Base-by-base conservation (phyloP, 2,113 vertebrate genomes). In the Muscicapa adusta region DNA sequence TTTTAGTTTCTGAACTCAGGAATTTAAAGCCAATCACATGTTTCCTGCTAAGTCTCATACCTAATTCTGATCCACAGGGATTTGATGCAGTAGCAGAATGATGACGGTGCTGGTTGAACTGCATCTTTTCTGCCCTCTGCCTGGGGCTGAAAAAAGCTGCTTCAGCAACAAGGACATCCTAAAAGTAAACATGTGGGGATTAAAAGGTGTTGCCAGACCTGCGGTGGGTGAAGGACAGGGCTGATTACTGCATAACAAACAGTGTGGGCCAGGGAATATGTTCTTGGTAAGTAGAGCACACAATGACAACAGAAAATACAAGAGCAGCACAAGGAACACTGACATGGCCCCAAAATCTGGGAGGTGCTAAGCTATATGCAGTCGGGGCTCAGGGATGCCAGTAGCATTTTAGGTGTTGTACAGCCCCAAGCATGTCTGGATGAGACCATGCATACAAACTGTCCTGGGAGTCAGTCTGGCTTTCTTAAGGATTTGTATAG, bases 41-140 rank as follows among this genome's bases (percentile, higher is more conserved):
- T 51, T 86, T 88, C 77, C 36, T 71, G 38, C 33, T 8, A 62
- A 63, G 25, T 24, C 53, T 29, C 9, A 48, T 4, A 18, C 47
- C 42, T 63, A 42, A 19, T 67, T 88, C 71, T 63, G 73, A 53
- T 18, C 45, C 0, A 0, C 0, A 0, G 8, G 23, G 43, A 17
- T 33, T 9, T 81, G 53, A 36, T 63, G 68, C n/a, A n/a, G 28
- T 14, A 65, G 53, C 24, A 72, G 26, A 33, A 34, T 16, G 45
- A 34, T 81, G 77, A 62, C 25, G 42, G 48, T 79, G 38, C 62
- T 66, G 16, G 10, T 73, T 42, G 42, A 81, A 43, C 14, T 53
- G 22, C 10, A 4, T 54, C 23, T 29, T 29, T 62, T 66, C 40
- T 47, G 20, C 36, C 23, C 47, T 73, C 5, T 83, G 33, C 26